A percentile compares a stretch with the other conserved stretches of the same genome.
These are phyloP conservation scores for Champsocephalus esox DNA, from an alignment of 2,797 vertebrate species.

Conservation along the genomic window DNA sequence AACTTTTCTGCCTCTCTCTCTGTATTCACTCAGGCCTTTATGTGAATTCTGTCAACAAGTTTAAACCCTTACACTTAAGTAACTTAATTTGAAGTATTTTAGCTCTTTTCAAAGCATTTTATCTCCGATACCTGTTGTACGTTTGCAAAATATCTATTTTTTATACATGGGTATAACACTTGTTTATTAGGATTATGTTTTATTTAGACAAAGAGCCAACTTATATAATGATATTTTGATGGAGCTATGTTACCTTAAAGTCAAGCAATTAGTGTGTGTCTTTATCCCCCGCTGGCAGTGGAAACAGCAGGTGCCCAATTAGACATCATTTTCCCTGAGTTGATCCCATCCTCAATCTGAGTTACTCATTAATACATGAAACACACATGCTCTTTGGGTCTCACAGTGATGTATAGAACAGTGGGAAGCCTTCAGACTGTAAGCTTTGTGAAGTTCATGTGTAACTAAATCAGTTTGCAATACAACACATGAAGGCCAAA, in stretches of 20 bases:
- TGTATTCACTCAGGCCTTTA: neutral
- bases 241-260: constrained; percentile 21
- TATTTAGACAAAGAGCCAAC: constrained; percentile 24
- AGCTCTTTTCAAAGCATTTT: neutral
- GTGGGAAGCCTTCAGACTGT: neutral
- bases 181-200: constrained; percentile 5
- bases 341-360: constrained; percentile 14
- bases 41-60: neutral
- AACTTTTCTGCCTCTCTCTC: neutral
- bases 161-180: neutral
- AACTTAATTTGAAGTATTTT: neutral
- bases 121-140: neutral
- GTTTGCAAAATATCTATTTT: neutral
- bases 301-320: constrained; percentile 50
- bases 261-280: constrained; percentile 51
- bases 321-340: constrained; percentile 23
- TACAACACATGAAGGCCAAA: neutral
- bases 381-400: constrained; percentile 25
- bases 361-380: constrained; percentile 21
- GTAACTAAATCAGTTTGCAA: constrained; percentile 6
- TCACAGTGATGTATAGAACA: constrained; percentile 1
- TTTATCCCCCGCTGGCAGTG: constrained; percentile 29
- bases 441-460: constrained; percentile 12
- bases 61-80: neutral
- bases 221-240: constrained; percentile 29